Base-by-base conservation (phyloP, 2,797 vertebrate genomes). In the Eremophila alpestris region DNA sequence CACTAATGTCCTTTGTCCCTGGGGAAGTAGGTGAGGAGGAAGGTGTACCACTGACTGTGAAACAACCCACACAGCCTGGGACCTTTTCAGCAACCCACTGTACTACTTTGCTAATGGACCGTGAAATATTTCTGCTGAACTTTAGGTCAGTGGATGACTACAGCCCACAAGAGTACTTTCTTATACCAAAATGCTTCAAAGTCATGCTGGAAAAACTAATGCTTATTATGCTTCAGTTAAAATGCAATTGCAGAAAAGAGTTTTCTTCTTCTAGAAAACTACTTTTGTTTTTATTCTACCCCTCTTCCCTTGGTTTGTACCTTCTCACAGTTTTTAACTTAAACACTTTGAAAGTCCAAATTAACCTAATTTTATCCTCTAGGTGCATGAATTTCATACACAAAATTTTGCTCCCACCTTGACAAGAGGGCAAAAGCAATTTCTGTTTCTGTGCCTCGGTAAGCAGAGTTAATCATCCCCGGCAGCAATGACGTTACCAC, bases 1-100 rank as follows among this genome's bases (percentile, higher is more conserved):
- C 75, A 7, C 82, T 83, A 77, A 60, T 88, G 93, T 67, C 88
- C 94, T 96, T 93, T 92, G 96, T 93, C 96, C 94, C 83, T 32
- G 5, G 54, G 73, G 56, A 95, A 92, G 82, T 41, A 82, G 96
- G 95, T 93, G 92, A 96, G 94, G 92, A 95, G 88, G 93, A 97
- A 92, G 56, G 41, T 52, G n/a, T 14, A 43, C n/a, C 52, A 65
- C 55, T 34, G 58, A 52, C 88, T 92, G 85, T 12, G 8, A 75
- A 94, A 87, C 78, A 92, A 79, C 63, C 51, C 3, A 63, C 40
- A 64, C 73, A 93, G 85, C 63, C 59, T 40, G 9, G 70, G 90
- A 94, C 45, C 64, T 94, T 82, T 83, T 38, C 78, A 83, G 86
- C 2, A 1, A 73, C 70, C 54, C 70, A 60, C 80, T 60, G 56